Percentiles rank a stretch among this genome's conserved stretches.
Evolutionary conservation across 2,113 vertebrate species (phyloP).

Genomic region (Beaufortia kweichowensis): DNA sequence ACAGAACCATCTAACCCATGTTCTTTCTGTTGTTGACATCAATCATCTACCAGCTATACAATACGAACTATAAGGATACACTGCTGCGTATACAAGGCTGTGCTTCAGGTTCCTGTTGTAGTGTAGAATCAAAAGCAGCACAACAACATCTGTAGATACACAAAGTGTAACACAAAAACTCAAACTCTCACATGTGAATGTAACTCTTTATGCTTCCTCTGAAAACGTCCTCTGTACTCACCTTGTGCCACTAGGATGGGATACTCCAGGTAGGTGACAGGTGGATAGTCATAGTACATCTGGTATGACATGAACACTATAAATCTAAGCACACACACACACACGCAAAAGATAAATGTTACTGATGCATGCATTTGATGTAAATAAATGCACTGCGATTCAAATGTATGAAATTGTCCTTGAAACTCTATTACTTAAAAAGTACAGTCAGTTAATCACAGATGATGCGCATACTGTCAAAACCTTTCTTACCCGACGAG

Average conservation of each 20-base stretch:
- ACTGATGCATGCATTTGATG: no score
- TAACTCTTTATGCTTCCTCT: not conserved
- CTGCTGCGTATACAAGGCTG: slow-evolving; percentile 70
- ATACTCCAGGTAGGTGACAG: slow-evolving; percentile 89
- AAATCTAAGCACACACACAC: slow-evolving; percentile 70
- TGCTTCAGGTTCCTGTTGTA: slow-evolving; percentile 78
- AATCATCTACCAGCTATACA: not conserved
- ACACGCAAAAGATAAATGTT: not conserved
- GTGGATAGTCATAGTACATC: slow-evolving; percentile 87
- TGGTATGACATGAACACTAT: slow-evolving; percentile 94
- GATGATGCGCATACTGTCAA: not conserved
- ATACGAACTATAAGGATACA: slow-evolving; percentile 80
- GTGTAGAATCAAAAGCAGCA: slow-evolving; percentile 83
- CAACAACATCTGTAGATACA: slow-evolving; percentile 79
- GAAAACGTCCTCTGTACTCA: slow-evolving; percentile 59
- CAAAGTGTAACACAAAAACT: not conserved
- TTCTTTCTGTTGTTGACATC: no score
- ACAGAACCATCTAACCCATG: not conserved
- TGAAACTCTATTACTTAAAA: no score
- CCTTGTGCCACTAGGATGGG: slow-evolving; percentile 93
- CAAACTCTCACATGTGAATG: not conserved
- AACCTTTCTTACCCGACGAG: slow-evolving; percentile 78
- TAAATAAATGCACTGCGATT: no score
- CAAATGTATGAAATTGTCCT: no score
- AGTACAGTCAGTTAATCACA: no score